Evolutionary conservation across 2,888 invertebrate species (phyloP).

Genomic region (Tanytarsus gracilentus): DNA sequence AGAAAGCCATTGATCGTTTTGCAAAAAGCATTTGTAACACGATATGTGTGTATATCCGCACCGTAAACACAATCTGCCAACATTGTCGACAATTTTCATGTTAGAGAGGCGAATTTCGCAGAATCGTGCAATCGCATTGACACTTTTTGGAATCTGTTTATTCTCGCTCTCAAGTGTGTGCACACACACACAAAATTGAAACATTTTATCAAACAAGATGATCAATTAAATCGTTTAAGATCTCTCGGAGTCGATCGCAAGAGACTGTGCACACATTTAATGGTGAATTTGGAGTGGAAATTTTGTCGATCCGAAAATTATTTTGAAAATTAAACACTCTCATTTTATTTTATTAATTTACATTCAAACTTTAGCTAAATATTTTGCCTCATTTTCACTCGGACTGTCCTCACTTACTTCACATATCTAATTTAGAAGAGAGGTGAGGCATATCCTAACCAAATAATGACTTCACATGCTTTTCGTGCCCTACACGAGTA

Average conservation of each 20-base stretch:
- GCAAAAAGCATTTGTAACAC: background rate
- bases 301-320: no score
- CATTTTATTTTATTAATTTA: no score
- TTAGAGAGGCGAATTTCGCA: slow-evolving; percentile 15
- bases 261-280: slow-evolving; percentile 16
- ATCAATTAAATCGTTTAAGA: slow-evolving; percentile 28
- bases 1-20: slow-evolving; percentile 20
- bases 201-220: slow-evolving; percentile 28
- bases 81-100: background rate
- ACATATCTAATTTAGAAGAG: slow-evolving; percentile 25
- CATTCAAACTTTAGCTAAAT: no score
- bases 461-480: slow-evolving; percentile 8
- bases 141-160: slow-evolving; percentile 27
- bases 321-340: no score
- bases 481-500: slow-evolving; percentile 15
- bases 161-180: background rate
- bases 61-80: background rate
- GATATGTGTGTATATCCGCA: background rate
- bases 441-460: background rate
- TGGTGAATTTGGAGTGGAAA: no score
- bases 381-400: no score
- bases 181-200: slow-evolving; percentile 16
- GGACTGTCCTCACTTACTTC: no score
- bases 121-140: slow-evolving; percentile 25
- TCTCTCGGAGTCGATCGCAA: background rate